Conservation (phyloP, 2,113 vertebrate species). For the Paratilapia polleni region DNA sequence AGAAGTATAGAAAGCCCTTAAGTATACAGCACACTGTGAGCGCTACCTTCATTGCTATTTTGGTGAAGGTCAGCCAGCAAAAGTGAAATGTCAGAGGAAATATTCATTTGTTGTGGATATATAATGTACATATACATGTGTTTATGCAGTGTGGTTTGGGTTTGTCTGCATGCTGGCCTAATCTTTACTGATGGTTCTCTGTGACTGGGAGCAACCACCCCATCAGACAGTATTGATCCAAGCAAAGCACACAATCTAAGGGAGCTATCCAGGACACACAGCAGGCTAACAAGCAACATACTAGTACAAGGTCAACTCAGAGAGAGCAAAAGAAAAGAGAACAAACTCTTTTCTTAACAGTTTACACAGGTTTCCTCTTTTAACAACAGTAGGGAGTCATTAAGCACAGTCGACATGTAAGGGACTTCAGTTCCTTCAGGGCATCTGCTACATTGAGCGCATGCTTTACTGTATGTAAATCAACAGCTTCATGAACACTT, state of each 20-base stretch:
- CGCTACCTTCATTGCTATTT: not conserved
- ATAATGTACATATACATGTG: not conserved
- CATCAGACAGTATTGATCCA: slow-evolving; percentile 20
- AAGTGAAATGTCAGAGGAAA: not conserved
- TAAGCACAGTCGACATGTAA: slow-evolving; percentile 70
- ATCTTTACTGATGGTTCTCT: not conserved
- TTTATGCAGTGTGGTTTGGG: not conserved
- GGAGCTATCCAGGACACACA: not conserved
- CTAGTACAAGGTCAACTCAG: not conserved
- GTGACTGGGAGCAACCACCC: not conserved
- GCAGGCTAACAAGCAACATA: slow-evolving; percentile 16
- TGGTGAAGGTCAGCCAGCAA: not conserved
- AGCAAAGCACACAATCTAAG: slow-evolving; percentile 8
- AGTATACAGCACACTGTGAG: not conserved
- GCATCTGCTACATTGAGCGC: slow-evolving; percentile 57
- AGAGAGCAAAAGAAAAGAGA: not conserved
- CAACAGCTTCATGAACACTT: slow-evolving; percentile 62
- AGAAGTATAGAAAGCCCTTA: slow-evolving; percentile 8
- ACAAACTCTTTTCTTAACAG: not conserved
- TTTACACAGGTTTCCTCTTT: not conserved
- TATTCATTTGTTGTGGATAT: not conserved
- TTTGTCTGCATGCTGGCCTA: not conserved
- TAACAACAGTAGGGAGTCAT: slow-evolving; percentile 29
- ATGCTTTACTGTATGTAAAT: slow-evolving; percentile 55
- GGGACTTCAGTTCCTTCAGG: slow-evolving; percentile 56